phyloP scores from a whole-genome alignment of 64 coral and sea anemone genomes.

The Astreopora myriophthalma region DNA sequence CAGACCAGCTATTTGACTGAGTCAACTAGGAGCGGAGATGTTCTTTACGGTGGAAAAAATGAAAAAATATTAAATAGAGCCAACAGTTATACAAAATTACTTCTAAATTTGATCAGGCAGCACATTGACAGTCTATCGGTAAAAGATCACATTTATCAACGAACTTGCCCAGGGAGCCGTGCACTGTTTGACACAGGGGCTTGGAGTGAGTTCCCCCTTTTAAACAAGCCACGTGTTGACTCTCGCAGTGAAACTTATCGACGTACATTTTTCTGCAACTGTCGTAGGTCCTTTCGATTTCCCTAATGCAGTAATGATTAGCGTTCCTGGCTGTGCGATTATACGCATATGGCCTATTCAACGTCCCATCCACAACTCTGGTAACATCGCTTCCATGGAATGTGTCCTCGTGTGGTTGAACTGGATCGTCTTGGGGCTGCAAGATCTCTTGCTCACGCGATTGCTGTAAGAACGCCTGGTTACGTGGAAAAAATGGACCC shows the following conservation, averaged over 20 bases:
- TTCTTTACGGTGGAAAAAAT: too few species aligned
- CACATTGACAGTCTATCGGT: not conserved
- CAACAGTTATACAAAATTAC: too few species aligned
- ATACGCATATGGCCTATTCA: not conserved
- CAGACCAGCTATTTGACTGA: too few species aligned
- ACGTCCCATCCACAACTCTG: not conserved
- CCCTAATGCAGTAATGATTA: not conserved
- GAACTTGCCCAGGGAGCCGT: not conserved
- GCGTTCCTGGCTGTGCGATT: not conserved
- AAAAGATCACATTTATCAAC: not conserved
- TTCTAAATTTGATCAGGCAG: not conserved
- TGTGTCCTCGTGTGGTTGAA: not conserved
- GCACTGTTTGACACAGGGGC: not conserved
- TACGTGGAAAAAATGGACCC: too few species aligned
- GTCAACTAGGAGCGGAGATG: too few species aligned
- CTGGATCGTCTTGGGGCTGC: not conserved
- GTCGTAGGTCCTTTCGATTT: not conserved
- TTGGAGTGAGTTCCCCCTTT: not conserved
- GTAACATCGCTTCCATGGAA: not conserved
- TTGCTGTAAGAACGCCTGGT: not conserved
- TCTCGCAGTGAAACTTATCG: not conserved
- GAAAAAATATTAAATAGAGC: too few species aligned
- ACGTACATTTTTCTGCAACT: not conserved
- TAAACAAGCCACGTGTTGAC: not conserved
- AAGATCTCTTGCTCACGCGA: not conserved